Conservation (phyloP, 1,140 invertebrate genomes). For the Mesaphorura yosii region DNA sequence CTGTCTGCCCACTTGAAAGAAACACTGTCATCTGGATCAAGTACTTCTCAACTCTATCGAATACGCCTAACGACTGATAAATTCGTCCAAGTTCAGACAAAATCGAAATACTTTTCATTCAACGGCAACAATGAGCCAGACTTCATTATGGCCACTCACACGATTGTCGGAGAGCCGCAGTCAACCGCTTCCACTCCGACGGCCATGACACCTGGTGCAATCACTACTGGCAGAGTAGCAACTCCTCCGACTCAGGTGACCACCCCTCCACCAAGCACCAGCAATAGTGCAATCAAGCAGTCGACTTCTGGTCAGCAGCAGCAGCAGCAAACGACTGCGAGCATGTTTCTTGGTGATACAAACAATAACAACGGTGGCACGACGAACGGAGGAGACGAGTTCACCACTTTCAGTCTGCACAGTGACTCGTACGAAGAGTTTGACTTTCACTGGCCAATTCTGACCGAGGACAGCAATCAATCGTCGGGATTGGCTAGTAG, state of each 20-base stretch:
- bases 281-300: too few relatives aligned
- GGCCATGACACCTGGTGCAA: background rate
- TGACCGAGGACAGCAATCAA: too few relatives aligned
- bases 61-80: slow-evolving; percentile 62
- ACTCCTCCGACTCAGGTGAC: background rate
- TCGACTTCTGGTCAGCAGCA: background rate
- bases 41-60: slow-evolving; percentile 62
- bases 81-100: slow-evolving; percentile 73
- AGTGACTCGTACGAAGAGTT: too few relatives aligned
- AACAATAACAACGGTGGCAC: too few relatives aligned
- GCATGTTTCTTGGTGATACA: too few relatives aligned
- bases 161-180: slow-evolving; percentile 47
- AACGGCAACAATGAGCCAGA: slow-evolving; percentile 57
- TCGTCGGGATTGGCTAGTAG: too few relatives aligned
- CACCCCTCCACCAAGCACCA: background rate
- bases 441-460: too few relatives aligned
- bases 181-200: background rate
- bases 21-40: slow-evolving; percentile 51
- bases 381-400: too few relatives aligned
- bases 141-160: slow-evolving; percentile 84
- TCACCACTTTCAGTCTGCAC: too few relatives aligned
- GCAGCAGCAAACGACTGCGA: too few relatives aligned
- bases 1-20: slow-evolving; percentile 62
- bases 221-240: background rate
- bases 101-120: slow-evolving; percentile 68